Evolutionary conservation across 2,888 invertebrate genomes (phyloP).

Genomic region (Schizaphis graminum): DNA sequence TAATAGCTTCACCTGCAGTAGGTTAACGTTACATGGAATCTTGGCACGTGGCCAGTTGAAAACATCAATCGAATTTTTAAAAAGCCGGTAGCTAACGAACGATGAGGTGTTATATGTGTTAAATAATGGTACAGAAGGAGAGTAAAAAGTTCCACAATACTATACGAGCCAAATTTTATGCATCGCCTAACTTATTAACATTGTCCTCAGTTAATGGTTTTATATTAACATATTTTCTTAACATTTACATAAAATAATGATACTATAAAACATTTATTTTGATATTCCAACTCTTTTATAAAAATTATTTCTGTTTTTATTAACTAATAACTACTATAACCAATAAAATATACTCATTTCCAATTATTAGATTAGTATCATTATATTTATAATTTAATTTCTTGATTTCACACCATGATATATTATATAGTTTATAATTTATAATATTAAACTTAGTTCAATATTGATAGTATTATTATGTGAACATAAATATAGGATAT

Average conservation of each 20-base stretch:
- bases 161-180: neutral
- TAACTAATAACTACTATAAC: neutral
- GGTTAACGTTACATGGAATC: neutral
- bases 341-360: neutral
- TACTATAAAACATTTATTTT: neutral
- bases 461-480: neutral
- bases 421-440: neutral
- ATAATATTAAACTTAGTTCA: neutral
- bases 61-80: conserved; percentile 6
- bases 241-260: neutral
- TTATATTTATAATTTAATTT: neutral
- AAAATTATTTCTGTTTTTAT: neutral
- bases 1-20: neutral
- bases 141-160: neutral
- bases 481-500: neutral
- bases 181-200: neutral
- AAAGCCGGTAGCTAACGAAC: neutral
- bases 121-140: neutral
- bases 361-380: neutral
- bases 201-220: neutral
- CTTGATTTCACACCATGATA: neutral
- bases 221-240: neutral
- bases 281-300: neutral
- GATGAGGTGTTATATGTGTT: neutral
- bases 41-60: neutral